Conservation (phyloP, 2,888 invertebrate genomes). For the Andrena flavipes region DNA sequence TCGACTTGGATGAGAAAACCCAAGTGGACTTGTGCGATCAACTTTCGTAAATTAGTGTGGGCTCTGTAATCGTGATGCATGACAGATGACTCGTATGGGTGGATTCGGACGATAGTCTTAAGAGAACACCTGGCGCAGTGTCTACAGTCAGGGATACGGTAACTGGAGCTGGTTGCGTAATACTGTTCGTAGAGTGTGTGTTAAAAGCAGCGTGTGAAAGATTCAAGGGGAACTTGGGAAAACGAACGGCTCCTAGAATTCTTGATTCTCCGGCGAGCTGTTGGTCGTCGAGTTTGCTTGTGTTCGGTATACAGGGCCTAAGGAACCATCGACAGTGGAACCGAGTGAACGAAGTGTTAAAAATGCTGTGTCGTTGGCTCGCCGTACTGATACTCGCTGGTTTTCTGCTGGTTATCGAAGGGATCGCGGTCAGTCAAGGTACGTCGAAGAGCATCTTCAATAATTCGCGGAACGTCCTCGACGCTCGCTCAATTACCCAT, state of each 20-base stretch:
- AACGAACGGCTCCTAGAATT: not conserved
- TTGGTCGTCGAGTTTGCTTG: not conserved
- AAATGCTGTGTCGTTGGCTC: constrained; percentile 80
- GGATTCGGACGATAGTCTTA: not conserved
- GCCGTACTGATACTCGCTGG: constrained; percentile 73
- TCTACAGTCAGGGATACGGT: not conserved
- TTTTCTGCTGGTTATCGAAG: constrained; percentile 78
- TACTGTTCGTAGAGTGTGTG: not conserved
- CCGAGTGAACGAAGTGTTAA: constrained; percentile 73
- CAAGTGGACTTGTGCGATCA: not conserved
- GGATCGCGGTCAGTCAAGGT: constrained; percentile 78
- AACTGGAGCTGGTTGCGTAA: constrained; percentile 22
- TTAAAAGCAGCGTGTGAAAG: not conserved
- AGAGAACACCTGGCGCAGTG: not conserved
- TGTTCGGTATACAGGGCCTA: constrained; percentile 3
- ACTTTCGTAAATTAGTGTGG: no score
- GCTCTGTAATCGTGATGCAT: not conserved
- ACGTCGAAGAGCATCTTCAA: constrained; percentile 47
- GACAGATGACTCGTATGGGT: no score
- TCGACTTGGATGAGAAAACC: not conserved
- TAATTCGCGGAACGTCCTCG: constrained; percentile 34
- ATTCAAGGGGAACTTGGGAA: not conserved
- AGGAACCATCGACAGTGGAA: constrained; percentile 52
- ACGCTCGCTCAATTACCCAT: constrained; percentile 9
- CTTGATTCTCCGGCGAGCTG: constrained; percentile 6